Conservation (phyloP, 1,140 invertebrate genomes). For the Charaxes varanes region DNA sequence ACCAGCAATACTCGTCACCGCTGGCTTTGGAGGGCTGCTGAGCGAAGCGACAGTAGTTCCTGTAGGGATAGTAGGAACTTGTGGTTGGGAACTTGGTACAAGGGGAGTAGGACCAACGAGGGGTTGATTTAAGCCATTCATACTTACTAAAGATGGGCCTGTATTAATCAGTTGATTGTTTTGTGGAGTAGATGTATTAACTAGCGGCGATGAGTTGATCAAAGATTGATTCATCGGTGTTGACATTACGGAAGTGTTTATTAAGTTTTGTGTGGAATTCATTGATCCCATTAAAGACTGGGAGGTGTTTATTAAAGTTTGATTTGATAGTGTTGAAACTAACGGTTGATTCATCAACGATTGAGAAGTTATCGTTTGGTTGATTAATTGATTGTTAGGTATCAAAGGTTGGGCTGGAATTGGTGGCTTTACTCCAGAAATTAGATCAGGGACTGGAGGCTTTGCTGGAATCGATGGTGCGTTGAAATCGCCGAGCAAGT, state of each 20-base stretch:
- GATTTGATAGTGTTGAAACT: conserved; percentile 4
- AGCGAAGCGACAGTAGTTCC: conserved; percentile 39
- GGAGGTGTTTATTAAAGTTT: conserved; percentile 1
- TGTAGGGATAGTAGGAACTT: conserved; percentile 30
- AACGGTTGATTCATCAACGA: conserved; percentile 12
- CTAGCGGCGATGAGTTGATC: conserved; percentile 8
- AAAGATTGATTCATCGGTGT: conserved; percentile 23
- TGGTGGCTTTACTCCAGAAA: conserved; percentile 53
- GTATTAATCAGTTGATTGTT: conserved; percentile 25
- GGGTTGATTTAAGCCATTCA: conserved; percentile 28
- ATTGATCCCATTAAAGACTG: conserved; percentile 13
- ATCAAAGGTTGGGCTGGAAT: conserved; percentile 25
- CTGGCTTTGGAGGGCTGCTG: conserved; percentile 36
- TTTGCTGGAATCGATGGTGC: conserved; percentile 31
- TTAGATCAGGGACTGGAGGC: conserved; percentile 49
- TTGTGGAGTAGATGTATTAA: conserved; percentile 27
- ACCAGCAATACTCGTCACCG: conserved; percentile 20
- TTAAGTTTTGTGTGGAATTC: conserved; percentile 1
- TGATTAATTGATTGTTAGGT: conserved; percentile 20
- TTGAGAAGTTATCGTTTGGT: conserved; percentile 22
- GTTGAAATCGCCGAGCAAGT: conserved; percentile 18
- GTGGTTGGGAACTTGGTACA: conserved; percentile 34
- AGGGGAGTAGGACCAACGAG: conserved; percentile 32
- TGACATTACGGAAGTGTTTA: conserved; percentile 10
- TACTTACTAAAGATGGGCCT: conserved; percentile 25